Evolutionary conservation across 2,888 invertebrate species (phyloP).

Genomic region (Phortica magna): DNA sequence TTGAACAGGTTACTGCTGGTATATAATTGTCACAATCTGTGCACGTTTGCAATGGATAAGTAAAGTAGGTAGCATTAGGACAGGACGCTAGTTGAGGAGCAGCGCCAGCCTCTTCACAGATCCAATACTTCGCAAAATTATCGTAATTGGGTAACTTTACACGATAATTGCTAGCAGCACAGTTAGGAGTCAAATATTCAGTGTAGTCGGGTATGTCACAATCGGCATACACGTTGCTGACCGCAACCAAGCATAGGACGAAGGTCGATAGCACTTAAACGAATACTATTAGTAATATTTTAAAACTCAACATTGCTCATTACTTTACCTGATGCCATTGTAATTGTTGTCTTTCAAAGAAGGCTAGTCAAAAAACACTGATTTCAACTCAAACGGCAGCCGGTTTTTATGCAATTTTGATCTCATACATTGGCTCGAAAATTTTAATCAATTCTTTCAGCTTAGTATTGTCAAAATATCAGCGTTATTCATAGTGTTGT

Average conservation of each 20-base stretch:
- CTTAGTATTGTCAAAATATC: conserved; percentile 54
- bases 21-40: conserved; percentile 52
- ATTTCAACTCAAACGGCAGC: conserved; percentile 1
- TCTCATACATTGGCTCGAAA: conserved; percentile 26
- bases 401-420: conserved; percentile 45
- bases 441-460: conserved; percentile 65
- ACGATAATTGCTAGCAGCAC: conserved; percentile 37
- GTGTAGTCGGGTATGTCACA: conserved; percentile 41
- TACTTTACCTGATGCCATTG: conserved; percentile 49
- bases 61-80: conserved; percentile 53
- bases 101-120: conserved; percentile 48
- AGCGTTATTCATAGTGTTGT: neutral
- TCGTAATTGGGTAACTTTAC: conserved; percentile 60
- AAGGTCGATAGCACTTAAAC: conserved; percentile 60
- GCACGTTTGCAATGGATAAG: conserved; percentile 65
- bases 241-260: conserved; percentile 49
- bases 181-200: conserved; percentile 48
- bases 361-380: conserved; percentile 37
- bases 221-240: conserved; percentile 41
- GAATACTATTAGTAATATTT: neutral
- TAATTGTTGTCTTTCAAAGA: conserved; percentile 33
- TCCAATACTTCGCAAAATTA: conserved; percentile 50
- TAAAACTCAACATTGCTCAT: neutral
- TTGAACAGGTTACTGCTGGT: conserved; percentile 55
- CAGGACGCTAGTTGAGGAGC: conserved; percentile 47